A percentile compares a stretch with the other conserved stretches of the same genome.
These are phyloP conservation scores for Tragulus kanchil DNA, from an alignment of 2,113 vertebrate genomes.

Conservation along the genomic window DNA sequence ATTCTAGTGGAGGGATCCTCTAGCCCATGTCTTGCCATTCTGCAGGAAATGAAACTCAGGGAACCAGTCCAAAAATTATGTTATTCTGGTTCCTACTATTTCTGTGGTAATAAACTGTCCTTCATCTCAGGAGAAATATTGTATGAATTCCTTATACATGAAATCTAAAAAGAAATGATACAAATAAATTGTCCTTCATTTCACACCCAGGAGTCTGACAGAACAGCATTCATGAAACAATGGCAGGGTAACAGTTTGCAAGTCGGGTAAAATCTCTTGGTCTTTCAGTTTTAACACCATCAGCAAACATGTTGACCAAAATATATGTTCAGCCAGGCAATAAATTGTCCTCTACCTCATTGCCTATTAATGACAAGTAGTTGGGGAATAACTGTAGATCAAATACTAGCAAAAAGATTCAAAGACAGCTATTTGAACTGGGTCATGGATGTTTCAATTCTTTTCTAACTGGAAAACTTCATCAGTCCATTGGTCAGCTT, in stretches of 20 bases:
- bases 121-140: background rate
- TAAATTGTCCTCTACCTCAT: background rate
- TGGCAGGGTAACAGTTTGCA: background rate
- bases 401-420: background rate
- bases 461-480: background rate
- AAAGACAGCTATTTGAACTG: background rate
- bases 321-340: constrained; percentile 3
- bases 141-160: background rate
- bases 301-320: constrained; percentile 13
- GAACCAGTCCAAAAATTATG: background rate
- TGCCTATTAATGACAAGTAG: constrained; percentile 49
- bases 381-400: background rate
- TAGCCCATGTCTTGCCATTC: background rate
- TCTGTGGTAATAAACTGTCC: background rate
- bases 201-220: background rate
- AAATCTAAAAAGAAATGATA: background rate
- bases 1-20: background rate
- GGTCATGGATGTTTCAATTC: background rate
- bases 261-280: background rate
- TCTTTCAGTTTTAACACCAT: background rate
- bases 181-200: background rate
- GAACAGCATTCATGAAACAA: background rate
- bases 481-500: background rate
- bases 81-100: background rate
- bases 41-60: background rate